Conservation (phyloP, 2,888 invertebrate genomes). For the Drosophila anomalata region DNA sequence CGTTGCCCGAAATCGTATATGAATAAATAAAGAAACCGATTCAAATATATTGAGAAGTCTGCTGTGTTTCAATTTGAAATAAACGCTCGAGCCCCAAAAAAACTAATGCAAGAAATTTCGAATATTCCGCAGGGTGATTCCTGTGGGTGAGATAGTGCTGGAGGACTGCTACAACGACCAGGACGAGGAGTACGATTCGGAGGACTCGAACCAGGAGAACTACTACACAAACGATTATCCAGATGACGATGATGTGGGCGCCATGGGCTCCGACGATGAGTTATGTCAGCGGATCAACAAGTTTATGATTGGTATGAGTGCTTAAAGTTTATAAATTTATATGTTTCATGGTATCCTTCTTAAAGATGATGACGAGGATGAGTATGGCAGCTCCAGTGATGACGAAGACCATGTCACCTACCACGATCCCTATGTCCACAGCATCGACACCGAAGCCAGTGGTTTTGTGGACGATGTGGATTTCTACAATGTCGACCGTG, state of each 20-base stretch:
- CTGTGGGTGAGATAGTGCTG: constrained; percentile 77
- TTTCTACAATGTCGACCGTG: constrained; percentile 86
- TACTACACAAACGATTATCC: constrained; percentile 92
- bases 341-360: too few relatives aligned
- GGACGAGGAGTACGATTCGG: constrained; percentile 85
- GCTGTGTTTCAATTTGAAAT: constrained; percentile 37
- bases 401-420: constrained; percentile 71
- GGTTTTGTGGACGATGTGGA: constrained; percentile 83
- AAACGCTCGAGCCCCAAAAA: not conserved
- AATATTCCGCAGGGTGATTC: constrained; percentile 71
- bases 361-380: constrained; percentile 62
- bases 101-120: not conserved
- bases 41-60: constrained; percentile 17
- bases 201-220: constrained; percentile 92
- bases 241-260: constrained; percentile 85
- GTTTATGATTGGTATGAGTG: constrained; percentile 76
- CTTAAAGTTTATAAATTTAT: too few relatives aligned
- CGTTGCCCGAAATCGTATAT: constrained; percentile 30
- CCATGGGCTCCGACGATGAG: constrained; percentile 85
- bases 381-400: constrained; percentile 71
- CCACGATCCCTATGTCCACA: constrained; percentile 83
- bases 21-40: constrained; percentile 39
- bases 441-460: constrained; percentile 81
- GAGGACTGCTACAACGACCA: constrained; percentile 81
- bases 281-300: constrained; percentile 86